Conservation (phyloP, 2,888 invertebrate species). For the Lasioglossum marginatum region DNA sequence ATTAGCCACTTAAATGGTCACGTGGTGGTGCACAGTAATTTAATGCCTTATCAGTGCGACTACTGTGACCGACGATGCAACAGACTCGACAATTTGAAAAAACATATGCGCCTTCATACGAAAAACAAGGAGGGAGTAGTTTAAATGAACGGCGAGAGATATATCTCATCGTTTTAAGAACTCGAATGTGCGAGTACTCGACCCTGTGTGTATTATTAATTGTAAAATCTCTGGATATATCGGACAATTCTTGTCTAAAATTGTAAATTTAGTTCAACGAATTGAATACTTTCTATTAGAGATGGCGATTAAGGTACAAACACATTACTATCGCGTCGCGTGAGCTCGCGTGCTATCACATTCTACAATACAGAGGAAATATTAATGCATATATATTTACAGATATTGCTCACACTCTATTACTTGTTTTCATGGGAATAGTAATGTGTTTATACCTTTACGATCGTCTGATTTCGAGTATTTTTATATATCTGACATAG, state of each 20-base stretch:
- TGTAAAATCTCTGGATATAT: neutral
- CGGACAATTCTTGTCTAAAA: neutral
- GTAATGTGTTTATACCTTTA: neutral
- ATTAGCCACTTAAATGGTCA: constrained; percentile 80
- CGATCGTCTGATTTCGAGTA: constrained; percentile 25
- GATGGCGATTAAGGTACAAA: neutral
- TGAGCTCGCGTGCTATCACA: too few species aligned
- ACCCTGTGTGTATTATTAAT: constrained; percentile 14
- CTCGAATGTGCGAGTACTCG: neutral
- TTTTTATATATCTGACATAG: constrained; percentile 40
- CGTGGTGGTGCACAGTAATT: constrained; percentile 78
- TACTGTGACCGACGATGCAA: constrained; percentile 79
- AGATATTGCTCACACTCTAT: too few species aligned
- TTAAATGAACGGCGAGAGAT: constrained; percentile 11
- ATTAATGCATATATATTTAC: too few species aligned
- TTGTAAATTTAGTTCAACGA: neutral
- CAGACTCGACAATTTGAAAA: constrained; percentile 79
- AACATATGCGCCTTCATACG: constrained; percentile 79
- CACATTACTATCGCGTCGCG: too few species aligned
- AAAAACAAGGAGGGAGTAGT: constrained; percentile 71
- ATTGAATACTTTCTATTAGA: neutral
- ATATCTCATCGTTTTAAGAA: neutral
- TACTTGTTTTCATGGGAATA: too few species aligned
- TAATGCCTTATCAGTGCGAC: constrained; percentile 80
- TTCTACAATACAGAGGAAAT: too few species aligned